A percentile compares a stretch with the other conserved stretches of the same genome.
phyloP scores from a whole-genome alignment of 1,140 invertebrate genomes.

The Drosophila setifemur region DNA sequence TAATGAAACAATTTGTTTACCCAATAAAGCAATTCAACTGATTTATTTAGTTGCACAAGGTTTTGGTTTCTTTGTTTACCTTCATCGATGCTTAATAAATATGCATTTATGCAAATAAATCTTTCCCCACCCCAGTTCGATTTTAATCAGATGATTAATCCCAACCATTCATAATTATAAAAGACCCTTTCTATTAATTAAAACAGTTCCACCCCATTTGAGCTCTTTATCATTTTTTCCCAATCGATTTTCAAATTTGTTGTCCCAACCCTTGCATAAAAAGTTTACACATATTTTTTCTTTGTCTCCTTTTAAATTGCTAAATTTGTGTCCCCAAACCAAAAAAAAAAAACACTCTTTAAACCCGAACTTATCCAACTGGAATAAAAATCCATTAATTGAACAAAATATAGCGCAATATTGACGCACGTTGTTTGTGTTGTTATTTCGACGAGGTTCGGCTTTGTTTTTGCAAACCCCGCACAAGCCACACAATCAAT shows the following conservation, averaged over 20 bases:
- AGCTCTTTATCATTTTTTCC: slow-evolving; percentile 4
- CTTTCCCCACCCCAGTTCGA: too few relatives aligned
- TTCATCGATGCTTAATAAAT: neutral
- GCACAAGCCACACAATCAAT: slow-evolving; percentile 66
- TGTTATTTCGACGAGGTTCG: slow-evolving; percentile 11
- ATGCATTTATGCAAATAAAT: neutral
- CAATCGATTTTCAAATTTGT: slow-evolving; percentile 10
- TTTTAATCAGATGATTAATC: neutral
- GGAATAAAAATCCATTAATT: slow-evolving; percentile 65
- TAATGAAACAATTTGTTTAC: too few relatives aligned
- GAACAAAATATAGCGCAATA: slow-evolving; percentile 48
- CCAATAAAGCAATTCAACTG: neutral
- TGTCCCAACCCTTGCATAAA: neutral
- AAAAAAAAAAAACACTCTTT: slow-evolving; percentile 19
- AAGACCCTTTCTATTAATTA: slow-evolving; percentile 10
- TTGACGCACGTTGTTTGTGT: slow-evolving; percentile 6
- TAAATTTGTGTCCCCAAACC: slow-evolving; percentile 28
- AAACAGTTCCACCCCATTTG: neutral
- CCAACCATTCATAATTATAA: neutral
- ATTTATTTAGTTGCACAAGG: neutral
- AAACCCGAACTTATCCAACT: slow-evolving; percentile 54
- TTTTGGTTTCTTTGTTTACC: neutral
- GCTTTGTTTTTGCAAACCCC: slow-evolving; percentile 1
- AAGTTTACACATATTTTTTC: neutral
- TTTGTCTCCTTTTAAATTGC: slow-evolving; percentile 13